These are phyloP conservation scores for Drosophila limbata DNA, from an alignment of 2,888 invertebrate genomes.

Conservation along the genomic window DNA sequence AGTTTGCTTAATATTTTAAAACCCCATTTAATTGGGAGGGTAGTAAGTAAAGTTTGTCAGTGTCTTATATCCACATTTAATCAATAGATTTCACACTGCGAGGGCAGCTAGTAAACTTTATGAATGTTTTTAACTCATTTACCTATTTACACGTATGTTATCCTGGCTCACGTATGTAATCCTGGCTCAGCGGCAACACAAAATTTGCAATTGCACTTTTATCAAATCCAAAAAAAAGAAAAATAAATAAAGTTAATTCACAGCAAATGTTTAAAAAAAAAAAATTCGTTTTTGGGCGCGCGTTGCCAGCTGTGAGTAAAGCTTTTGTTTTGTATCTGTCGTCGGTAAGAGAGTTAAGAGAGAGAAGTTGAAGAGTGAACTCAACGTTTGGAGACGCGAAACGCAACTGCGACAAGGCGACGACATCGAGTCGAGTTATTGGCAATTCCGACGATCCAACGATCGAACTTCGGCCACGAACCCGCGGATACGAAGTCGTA, in stretches of 20 bases:
- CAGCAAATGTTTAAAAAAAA: slow-evolving; percentile 31
- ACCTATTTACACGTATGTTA: slow-evolving; percentile 42
- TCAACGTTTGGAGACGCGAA: slow-evolving; percentile 78
- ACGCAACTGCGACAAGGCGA: slow-evolving; percentile 78
- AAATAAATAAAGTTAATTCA: slow-evolving; percentile 15
- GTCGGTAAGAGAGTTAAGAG: neutral
- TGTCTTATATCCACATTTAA: neutral
- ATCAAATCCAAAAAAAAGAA: slow-evolving; percentile 18
- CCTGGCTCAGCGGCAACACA: slow-evolving; percentile 33
- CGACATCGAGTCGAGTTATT: slow-evolving; percentile 76
- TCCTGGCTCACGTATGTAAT: slow-evolving; percentile 35
- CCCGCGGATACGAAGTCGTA: slow-evolving; percentile 6
- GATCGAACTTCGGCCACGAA: slow-evolving; percentile 15
- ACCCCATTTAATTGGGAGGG: no score
- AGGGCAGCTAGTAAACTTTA: neutral
- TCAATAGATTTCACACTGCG: neutral
- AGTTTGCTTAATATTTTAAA: no score
- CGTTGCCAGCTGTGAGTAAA: slow-evolving; percentile 31
- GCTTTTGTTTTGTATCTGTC: neutral
- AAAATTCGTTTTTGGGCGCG: slow-evolving; percentile 38
- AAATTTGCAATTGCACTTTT: slow-evolving; percentile 31
- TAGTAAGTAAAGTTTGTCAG: no score
- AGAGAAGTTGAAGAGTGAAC: slow-evolving; percentile 50
- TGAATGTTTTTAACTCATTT: neutral
- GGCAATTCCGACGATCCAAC: slow-evolving; percentile 60